Percentiles rank a stretch among this genome's conserved stretches.
Conservation (phyloP, 2,113 vertebrate species). For the Chaenocephalus aceratus region DNA sequence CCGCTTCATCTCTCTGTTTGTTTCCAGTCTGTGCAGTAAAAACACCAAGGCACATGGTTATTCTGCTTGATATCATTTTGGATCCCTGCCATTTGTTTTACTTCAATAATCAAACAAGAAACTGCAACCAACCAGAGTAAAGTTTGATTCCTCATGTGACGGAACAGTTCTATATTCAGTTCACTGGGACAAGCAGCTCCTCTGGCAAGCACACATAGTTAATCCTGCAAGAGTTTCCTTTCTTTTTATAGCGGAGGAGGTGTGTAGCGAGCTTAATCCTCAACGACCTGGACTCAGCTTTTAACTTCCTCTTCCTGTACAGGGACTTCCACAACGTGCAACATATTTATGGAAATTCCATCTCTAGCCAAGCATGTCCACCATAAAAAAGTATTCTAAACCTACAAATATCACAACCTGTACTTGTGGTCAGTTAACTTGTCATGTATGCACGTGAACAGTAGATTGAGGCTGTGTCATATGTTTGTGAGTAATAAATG, state of each 20-base stretch:
- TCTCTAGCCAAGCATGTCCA: not conserved
- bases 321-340: not conserved
- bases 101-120: constrained; percentile 28
- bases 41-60: constrained; percentile 24
- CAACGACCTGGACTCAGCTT: constrained; percentile 56
- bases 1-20: constrained; percentile 68
- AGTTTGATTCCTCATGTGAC: constrained; percentile 61
- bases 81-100: not conserved
- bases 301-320: constrained; percentile 42
- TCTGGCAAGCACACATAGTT: constrained; percentile 55
- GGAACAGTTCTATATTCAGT: constrained; percentile 53
- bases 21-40: constrained; percentile 81
- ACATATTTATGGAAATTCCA: not conserved
- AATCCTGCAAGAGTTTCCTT: constrained; percentile 71
- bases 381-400: not conserved
- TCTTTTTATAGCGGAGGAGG: constrained; percentile 70
- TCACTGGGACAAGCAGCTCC: constrained; percentile 41
- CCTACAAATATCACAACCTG: no score
- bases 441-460: not conserved
- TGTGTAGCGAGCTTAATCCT: constrained; percentile 63
- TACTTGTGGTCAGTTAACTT: not conserved
- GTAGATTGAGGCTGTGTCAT: no score
- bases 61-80: not conserved
- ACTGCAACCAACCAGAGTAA: constrained; percentile 45
- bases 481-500: no score